Evolutionary conservation across 1,140 invertebrate species (phyloP).

Genomic region (Artemia franciscana): DNA sequence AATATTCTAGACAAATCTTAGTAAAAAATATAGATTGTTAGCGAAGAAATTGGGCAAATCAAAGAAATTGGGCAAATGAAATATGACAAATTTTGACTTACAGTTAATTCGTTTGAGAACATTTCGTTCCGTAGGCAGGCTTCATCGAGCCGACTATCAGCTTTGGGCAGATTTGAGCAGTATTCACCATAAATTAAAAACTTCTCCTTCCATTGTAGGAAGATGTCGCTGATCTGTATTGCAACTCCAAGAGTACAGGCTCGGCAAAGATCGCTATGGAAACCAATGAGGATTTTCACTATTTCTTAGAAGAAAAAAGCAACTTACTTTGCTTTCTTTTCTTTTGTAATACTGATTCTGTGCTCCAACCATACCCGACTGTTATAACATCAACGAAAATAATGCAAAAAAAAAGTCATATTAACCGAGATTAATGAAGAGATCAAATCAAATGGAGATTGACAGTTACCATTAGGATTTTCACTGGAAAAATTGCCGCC

Average conservation of each 20-base stretch:
- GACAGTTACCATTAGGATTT: no score
- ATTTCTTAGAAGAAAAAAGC: constrained; percentile 35
- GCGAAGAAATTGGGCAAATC: no score
- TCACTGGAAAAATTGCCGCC: no score
- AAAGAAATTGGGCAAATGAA: no score
- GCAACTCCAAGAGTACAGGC: constrained; percentile 27
- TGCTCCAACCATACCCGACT: no score
- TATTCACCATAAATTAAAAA: constrained; percentile 86
- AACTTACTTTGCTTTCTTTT: not conserved
- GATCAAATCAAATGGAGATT: no score
- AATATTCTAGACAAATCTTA: no score
- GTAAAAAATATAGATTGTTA: no score
- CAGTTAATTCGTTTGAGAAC: constrained; percentile 29
- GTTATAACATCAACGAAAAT: no score
- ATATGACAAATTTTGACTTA: constrained; percentile 18
- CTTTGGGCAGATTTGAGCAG: constrained; percentile 66
- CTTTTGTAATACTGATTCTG: no score
- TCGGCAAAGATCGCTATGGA: constrained; percentile 50
- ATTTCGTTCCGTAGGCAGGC: constrained; percentile 34
- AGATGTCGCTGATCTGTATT: constrained; percentile 39
- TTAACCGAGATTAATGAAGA: no score
- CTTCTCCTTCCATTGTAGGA: constrained; percentile 66
- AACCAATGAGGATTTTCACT: constrained; percentile 55
- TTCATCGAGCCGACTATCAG: constrained; percentile 51
- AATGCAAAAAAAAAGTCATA: no score